Conservation (phyloP, 2,113 vertebrate genomes). For the Herpailurus yagouaroundi region DNA sequence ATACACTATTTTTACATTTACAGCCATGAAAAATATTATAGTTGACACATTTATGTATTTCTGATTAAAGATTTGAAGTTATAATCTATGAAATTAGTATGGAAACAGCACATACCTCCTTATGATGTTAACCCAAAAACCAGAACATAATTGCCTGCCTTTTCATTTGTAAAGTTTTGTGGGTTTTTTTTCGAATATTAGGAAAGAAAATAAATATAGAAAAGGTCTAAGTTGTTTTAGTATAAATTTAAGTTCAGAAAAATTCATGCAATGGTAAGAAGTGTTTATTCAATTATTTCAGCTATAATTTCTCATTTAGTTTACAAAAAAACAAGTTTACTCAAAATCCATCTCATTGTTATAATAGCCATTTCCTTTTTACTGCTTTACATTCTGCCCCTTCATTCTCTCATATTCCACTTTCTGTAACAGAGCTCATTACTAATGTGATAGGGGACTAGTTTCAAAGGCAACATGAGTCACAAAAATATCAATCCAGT, state of each 20-base stretch:
- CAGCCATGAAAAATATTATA: neutral
- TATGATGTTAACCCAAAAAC: neutral
- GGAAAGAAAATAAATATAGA: conserved; percentile 66
- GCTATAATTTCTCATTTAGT: conserved; percentile 20
- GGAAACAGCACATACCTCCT: neutral
- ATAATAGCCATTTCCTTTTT: neutral
- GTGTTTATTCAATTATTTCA: conserved; percentile 48
- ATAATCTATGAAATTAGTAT: conserved; percentile 55
- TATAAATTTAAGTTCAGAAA: conserved; percentile 77
- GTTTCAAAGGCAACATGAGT: conserved; percentile 79
- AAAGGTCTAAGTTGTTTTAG: conserved; percentile 59
- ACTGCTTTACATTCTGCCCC: conserved; percentile 26
- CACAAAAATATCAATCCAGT: conserved; percentile 75
- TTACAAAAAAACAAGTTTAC: conserved; percentile 18
- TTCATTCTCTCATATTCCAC: conserved; percentile 48
- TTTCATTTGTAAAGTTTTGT: conserved; percentile 71
- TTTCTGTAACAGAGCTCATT: conserved; percentile 76
- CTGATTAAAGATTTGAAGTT: conserved; percentile 70
- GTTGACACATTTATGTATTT: conserved; percentile 65
- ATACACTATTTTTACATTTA: conserved; percentile 30
- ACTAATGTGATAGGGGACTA: conserved; percentile 68
- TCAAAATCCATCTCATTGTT: neutral
- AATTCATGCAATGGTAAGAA: conserved; percentile 72
- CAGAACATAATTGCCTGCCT: conserved; percentile 64
- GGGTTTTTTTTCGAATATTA: conserved; percentile 63